Conservation (phyloP, 1,140 invertebrate genomes). For the Bombus difficillimus region DNA sequence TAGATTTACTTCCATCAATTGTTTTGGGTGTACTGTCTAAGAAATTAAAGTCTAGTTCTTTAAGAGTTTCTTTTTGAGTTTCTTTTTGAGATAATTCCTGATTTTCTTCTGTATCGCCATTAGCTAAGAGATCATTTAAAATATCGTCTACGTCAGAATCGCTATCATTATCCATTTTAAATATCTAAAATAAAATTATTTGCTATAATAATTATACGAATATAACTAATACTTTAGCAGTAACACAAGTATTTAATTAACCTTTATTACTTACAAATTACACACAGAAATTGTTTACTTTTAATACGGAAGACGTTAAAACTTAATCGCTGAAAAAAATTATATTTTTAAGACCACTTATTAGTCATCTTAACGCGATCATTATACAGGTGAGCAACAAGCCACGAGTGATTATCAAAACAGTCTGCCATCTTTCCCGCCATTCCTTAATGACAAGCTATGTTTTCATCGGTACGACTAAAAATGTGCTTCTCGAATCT, state of each 20-base stretch:
- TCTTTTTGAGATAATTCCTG: slow-evolving; percentile 12
- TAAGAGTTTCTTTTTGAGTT: slow-evolving; percentile 34
- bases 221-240: neutral
- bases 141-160: slow-evolving; percentile 75
- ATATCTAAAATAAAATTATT: slow-evolving; percentile 14
- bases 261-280: neutral
- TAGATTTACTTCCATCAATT: slow-evolving; percentile 25
- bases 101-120: slow-evolving; percentile 45
- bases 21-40: slow-evolving; percentile 55
- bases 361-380: neutral
- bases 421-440: slow-evolving; percentile 29
- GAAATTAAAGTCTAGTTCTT: slow-evolving; percentile 75
- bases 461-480: neutral
- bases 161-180: slow-evolving; percentile 66
- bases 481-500: neutral
- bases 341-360: neutral
- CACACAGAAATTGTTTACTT: neutral
- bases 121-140: slow-evolving; percentile 73
- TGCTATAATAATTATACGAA: neutral
- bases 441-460: neutral
- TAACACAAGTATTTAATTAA: neutral
- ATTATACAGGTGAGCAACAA: neutral
- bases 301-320: neutral
- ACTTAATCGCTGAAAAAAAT: neutral
- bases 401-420: neutral